Conservation (phyloP, 2,113 vertebrate species). For the Rostratula benghalensis region DNA sequence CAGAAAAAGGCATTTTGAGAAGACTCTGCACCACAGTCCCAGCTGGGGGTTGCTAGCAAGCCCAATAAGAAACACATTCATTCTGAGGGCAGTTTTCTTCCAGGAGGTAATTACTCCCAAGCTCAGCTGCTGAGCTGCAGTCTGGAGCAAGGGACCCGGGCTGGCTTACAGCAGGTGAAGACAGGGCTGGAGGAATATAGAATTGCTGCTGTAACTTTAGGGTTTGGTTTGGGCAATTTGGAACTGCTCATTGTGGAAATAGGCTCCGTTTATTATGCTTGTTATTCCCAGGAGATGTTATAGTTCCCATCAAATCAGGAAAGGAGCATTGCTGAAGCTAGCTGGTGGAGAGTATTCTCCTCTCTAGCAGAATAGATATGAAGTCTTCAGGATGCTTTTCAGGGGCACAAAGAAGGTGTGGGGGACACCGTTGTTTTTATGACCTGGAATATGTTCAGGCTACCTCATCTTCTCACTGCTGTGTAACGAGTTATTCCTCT, state of each 20-base stretch:
- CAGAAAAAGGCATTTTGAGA: background rate
- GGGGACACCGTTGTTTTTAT: background rate
- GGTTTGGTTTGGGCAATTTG: background rate
- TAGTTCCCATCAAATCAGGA: background rate
- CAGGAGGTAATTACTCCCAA: background rate
- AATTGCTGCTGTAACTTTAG: background rate
- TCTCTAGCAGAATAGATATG: background rate
- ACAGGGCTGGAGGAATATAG: background rate
- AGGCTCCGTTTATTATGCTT: background rate
- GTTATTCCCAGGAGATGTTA: background rate
- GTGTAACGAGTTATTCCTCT: background rate
- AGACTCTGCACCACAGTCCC: background rate
- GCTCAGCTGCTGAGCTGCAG: accelerated
- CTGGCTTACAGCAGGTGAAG: background rate
- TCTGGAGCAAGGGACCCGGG: background rate
- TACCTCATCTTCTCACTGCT: background rate
- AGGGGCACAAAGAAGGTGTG: background rate
- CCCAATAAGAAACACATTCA: background rate
- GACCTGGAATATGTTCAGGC: background rate
- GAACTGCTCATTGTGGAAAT: background rate
- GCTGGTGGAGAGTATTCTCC: background rate
- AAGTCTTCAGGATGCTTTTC: background rate
- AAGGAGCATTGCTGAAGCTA: background rate
- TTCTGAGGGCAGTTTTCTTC: background rate
- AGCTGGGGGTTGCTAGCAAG: background rate